Evolutionary conservation across 1,140 invertebrate genomes (phyloP).

Genomic region (Sitophilus oryzae): DNA sequence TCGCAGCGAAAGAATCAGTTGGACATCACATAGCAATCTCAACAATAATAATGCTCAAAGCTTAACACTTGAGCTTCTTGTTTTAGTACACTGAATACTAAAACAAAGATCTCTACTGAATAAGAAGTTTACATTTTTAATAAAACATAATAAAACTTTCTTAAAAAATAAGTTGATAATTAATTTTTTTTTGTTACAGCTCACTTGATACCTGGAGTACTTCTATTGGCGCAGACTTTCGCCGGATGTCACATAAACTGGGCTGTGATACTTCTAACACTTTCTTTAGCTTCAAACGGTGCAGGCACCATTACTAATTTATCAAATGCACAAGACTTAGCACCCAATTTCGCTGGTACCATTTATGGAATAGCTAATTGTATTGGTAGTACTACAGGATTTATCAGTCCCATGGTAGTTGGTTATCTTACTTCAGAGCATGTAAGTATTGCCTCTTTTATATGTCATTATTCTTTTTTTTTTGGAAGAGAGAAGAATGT

Average conservation of each 20-base stretch:
- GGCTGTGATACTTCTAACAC: slow-evolving; percentile 61
- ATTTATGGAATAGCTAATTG: slow-evolving; percentile 69
- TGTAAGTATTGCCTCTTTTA: slow-evolving; percentile 44
- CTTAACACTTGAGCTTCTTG: too few species aligned
- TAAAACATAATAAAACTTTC: too few species aligned
- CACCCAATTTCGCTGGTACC: slow-evolving; percentile 73
- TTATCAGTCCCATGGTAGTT: slow-evolving; percentile 65
- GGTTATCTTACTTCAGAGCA: slow-evolving; percentile 59
- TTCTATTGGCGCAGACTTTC: slow-evolving; percentile 59
- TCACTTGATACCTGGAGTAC: slow-evolving; percentile 61
- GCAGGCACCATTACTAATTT: slow-evolving; percentile 78
- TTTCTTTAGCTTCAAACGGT: slow-evolving; percentile 75
- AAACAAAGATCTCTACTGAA: too few species aligned
- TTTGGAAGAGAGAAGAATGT: background rate
- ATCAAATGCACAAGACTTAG: slow-evolving; percentile 77
- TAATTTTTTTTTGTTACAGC: too few species aligned
- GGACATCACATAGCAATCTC: too few species aligned
- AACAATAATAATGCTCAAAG: too few species aligned
- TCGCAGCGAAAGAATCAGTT: too few species aligned
- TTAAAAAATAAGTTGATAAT: too few species aligned
- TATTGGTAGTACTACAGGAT: slow-evolving; percentile 68
- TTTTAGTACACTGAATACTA: too few species aligned
- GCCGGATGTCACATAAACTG: slow-evolving; percentile 57
- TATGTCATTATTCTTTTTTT: background rate
- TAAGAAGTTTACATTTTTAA: too few species aligned